Conservation (phyloP, 1,140 invertebrate species). For the Atta texana region DNA sequence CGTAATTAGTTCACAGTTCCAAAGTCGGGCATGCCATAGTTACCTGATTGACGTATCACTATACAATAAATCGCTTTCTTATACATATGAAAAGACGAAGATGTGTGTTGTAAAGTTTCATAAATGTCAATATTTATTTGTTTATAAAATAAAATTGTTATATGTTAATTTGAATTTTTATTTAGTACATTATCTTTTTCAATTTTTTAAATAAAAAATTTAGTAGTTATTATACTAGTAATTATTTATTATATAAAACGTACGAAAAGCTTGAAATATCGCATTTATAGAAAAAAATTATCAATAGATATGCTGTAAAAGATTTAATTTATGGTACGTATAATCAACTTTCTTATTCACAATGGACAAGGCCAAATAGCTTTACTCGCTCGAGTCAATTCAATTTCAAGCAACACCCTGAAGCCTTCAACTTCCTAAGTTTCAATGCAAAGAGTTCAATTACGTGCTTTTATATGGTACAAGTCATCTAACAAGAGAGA, state of each 20-base stretch:
- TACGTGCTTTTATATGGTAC: conserved; percentile 38
- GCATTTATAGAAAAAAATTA: background rate
- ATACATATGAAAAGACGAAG: conserved; percentile 9
- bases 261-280: background rate
- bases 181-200: background rate
- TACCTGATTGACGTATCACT: conserved; percentile 74
- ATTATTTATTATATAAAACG: background rate
- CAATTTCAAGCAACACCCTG: conserved; percentile 37
- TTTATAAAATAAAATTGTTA: conserved; percentile 16
- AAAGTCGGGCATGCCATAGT: conserved; percentile 64
- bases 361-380: background rate
- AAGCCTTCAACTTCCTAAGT: conserved; percentile 44
- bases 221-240: no score
- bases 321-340: conserved; percentile 39
- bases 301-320: background rate
- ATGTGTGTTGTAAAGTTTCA: background rate
- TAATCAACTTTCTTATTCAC: background rate
- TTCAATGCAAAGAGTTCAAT: conserved; percentile 62
- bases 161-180: conserved; percentile 2
- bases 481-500: conserved; percentile 9
- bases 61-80: conserved; percentile 65
- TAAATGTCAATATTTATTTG: background rate
- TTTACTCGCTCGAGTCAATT: conserved; percentile 30
- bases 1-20: conserved; percentile 79
- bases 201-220: background rate